Percentiles rank a stretch among this genome's conserved stretches.
phyloP scores from a whole-genome alignment of 2,888 invertebrate species.

The Caenorhabditis macrosperma region DNA sequence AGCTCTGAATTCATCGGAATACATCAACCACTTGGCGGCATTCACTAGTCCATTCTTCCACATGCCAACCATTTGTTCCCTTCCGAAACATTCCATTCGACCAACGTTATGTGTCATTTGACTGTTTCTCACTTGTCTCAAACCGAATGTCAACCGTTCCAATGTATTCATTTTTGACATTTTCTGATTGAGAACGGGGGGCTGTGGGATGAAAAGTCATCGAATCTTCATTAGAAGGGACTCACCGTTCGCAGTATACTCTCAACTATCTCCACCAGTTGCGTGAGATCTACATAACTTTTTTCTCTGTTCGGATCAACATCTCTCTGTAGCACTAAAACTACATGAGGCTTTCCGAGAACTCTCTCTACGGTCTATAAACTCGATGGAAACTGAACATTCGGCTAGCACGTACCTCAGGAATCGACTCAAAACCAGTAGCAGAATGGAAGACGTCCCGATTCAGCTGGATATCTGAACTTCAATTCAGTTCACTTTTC shows the following conservation, averaged over 20 bases:
- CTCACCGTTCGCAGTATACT: not conserved
- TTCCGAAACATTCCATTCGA: not conserved
- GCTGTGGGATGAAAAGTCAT: not conserved
- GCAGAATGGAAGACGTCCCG: not conserved
- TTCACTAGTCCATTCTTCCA: not conserved
- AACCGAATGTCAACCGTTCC: not conserved
- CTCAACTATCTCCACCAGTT: not conserved
- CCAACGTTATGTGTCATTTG: not conserved
- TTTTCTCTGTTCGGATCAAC: not conserved
- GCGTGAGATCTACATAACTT: not conserved
- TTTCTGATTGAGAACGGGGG: not conserved
- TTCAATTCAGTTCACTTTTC: not conserved
- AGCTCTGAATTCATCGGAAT: not conserved
- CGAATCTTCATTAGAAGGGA: not conserved
- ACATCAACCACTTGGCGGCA: not conserved
- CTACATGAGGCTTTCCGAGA: not conserved
- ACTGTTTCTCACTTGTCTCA: not conserved
- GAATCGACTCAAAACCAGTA: too few relatives aligned
- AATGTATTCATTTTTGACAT: not conserved
- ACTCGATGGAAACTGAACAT: too few relatives aligned
- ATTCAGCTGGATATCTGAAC: constrained; percentile 35
- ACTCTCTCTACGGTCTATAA: not conserved
- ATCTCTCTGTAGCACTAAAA: not conserved
- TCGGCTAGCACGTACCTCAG: too few relatives aligned
- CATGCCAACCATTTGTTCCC: not conserved